These are phyloP conservation scores for Oreonectes daqikongensis DNA, from an alignment of 2,797 vertebrate genomes.

Conservation along the genomic window DNA sequence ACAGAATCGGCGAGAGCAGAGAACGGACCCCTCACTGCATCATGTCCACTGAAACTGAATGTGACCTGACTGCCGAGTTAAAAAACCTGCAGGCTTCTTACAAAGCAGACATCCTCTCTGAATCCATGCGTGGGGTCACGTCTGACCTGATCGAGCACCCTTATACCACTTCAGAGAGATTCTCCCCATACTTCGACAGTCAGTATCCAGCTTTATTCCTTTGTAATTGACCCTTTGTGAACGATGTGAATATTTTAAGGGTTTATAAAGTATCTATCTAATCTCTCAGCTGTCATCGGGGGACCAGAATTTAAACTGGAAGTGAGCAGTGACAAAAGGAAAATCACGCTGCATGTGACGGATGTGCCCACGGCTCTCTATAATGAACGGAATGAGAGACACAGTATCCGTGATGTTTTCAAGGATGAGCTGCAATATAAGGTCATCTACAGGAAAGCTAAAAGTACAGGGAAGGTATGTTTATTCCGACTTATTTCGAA, in stretches of 20 bases:
- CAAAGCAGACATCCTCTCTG: constrained; percentile 78
- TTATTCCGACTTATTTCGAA: too few species aligned
- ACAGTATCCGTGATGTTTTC: constrained; percentile 84
- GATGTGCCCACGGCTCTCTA: constrained; percentile 77
- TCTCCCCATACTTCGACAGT: constrained; percentile 89
- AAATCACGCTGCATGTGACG: constrained; percentile 73
- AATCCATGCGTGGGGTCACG: rapidly evolving
- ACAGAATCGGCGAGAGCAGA: constrained; percentile 67
- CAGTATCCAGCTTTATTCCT: constrained; percentile 64
- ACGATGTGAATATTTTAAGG: background rate
- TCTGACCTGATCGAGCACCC: constrained; percentile 69
- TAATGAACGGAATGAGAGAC: constrained; percentile 63
- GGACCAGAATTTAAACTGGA: constrained; percentile 74
- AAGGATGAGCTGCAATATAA: constrained; percentile 77
- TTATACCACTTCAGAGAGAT: constrained; percentile 68
- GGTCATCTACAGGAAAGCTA: constrained; percentile 82
- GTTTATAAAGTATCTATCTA: too few species aligned
- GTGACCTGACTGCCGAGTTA: constrained; percentile 82
- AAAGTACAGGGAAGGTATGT: constrained; percentile 88
- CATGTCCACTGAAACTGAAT: constrained; percentile 68
- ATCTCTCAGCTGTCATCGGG: constrained; percentile 79
- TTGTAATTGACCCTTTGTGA: background rate
- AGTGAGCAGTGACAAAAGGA: constrained; percentile 69
- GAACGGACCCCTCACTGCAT: constrained; percentile 74
- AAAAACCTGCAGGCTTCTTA: constrained; percentile 73